Base-by-base conservation (phyloP, 2,888 invertebrate genomes). In the Drosophila macrospina region DNA sequence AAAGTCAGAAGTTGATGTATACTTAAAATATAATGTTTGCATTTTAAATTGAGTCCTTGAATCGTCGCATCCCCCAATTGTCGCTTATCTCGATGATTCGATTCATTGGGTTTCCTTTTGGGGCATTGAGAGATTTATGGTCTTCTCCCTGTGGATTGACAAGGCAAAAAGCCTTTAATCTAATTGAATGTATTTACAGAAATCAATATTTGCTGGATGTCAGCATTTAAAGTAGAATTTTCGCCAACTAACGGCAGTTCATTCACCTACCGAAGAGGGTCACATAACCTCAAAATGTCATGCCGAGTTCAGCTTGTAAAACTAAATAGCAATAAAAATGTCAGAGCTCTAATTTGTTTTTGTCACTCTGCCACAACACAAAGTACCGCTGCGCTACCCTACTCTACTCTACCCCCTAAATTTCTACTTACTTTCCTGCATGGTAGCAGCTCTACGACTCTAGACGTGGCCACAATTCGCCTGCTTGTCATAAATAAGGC, bases 271-370 rank as follows among this genome's bases (percentile, higher is more conserved):
- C 36, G 11, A 44, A 13, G 48, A 32, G 13, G 57, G 26, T 48
- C 30, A 39, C 56, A 24, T 50, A 62, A 65, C 60, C 50, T 30
- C 39, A 61, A 65, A 65, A 20, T 28, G 47, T 24, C 32, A 20
- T 11, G 11, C 2, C 42, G 20, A 34, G 41, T 52, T 41, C 39
- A 30, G 55, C 32, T 47, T 24, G 24, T 16, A 20, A 37, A 57
- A 50, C 74, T 69, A 73, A 81, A 73, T 64, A 69, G 80, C 82
- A 78, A 85, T 85, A 82, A 85, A 83, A 85, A 80, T 83, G 83
- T 85, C 85, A 80, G 63, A 78, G 74, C 76, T 72, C 74, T 80
- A 83, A 83, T 83, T 85, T 80, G 82, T 82, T 78, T 81, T 63
- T 48, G 61, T 59, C 69, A 64, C 59, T 62, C 67, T 67, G 64